These are phyloP conservation scores for Fulmarus glacialis DNA, from an alignment of 2,113 vertebrate genomes.

Conservation along the genomic window DNA sequence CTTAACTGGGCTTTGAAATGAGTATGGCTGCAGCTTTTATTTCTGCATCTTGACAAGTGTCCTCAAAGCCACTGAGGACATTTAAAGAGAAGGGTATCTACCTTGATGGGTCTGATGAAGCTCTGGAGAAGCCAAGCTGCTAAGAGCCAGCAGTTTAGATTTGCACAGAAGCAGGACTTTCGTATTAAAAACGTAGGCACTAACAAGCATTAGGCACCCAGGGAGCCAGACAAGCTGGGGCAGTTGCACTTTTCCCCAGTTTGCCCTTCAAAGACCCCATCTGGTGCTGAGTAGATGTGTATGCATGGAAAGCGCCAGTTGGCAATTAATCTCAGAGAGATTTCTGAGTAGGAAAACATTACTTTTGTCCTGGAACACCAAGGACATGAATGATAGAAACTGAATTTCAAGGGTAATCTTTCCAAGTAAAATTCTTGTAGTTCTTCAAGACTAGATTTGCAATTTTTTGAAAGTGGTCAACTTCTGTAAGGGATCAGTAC, in stretches of 20 bases:
- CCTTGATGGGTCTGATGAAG: neutral
- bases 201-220: neutral
- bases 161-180: neutral
- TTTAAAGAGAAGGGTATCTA: neutral
- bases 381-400: neutral
- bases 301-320: neutral
- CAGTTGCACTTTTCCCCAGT: neutral
- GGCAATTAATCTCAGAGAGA: neutral
- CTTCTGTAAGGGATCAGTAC: neutral
- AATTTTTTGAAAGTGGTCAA: neutral
- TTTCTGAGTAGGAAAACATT: neutral
- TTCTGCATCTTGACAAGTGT: neutral
- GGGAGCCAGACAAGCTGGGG: neutral
- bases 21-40: neutral
- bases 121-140: neutral
- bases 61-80: neutral
- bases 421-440: neutral
- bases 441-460: neutral
- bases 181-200: neutral
- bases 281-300: neutral
- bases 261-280: neutral
- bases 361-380: neutral
- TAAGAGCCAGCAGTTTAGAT: neutral
- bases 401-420: neutral
- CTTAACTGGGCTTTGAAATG: neutral